phyloP scores from a whole-genome alignment of 2,888 invertebrate genomes.

The Leptinotarsa juncta region DNA sequence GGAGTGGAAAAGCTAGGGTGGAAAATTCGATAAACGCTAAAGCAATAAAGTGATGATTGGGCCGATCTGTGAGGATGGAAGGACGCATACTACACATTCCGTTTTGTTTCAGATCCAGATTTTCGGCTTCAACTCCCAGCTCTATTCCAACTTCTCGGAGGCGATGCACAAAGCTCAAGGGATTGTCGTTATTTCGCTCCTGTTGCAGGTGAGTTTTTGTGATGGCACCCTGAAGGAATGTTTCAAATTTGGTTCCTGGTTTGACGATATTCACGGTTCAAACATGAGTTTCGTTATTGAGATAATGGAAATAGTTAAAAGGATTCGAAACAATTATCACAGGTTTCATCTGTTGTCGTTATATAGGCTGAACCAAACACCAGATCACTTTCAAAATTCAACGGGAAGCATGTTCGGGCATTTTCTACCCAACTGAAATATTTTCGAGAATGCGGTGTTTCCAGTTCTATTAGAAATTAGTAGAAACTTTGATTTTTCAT shows the following conservation, averaged over 20 bases:
- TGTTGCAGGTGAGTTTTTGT: slow-evolving; percentile 84
- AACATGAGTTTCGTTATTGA: slow-evolving; percentile 11
- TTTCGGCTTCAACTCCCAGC: slow-evolving; percentile 97
- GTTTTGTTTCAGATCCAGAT: slow-evolving; percentile 88
- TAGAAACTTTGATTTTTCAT: too few relatives aligned
- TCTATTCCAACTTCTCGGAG: slow-evolving; percentile 96
- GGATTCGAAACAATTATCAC: too few relatives aligned
- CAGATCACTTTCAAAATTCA: too few relatives aligned
- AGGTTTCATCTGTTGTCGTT: too few relatives aligned
- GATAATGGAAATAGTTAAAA: background rate
- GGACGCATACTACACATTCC: slow-evolving; percentile 42
- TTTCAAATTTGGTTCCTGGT: slow-evolving; percentile 22
- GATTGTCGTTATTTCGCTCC: slow-evolving; percentile 92
- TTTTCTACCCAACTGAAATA: too few relatives aligned
- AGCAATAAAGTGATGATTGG: slow-evolving; percentile 65
- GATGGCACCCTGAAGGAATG: slow-evolving; percentile 30
- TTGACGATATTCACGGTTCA: slow-evolving; percentile 25
- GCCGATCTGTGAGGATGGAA: slow-evolving; percentile 56
- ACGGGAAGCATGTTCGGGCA: too few relatives aligned
- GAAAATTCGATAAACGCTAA: slow-evolving; percentile 65
- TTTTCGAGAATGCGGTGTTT: too few relatives aligned
- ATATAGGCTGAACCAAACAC: too few relatives aligned
- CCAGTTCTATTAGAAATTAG: too few relatives aligned
- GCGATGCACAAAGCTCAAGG: slow-evolving; percentile 95
- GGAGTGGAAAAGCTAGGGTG: slow-evolving; percentile 57